phyloP scores from a whole-genome alignment of 2,888 invertebrate species.

The Rugalucina vietnamica region DNA sequence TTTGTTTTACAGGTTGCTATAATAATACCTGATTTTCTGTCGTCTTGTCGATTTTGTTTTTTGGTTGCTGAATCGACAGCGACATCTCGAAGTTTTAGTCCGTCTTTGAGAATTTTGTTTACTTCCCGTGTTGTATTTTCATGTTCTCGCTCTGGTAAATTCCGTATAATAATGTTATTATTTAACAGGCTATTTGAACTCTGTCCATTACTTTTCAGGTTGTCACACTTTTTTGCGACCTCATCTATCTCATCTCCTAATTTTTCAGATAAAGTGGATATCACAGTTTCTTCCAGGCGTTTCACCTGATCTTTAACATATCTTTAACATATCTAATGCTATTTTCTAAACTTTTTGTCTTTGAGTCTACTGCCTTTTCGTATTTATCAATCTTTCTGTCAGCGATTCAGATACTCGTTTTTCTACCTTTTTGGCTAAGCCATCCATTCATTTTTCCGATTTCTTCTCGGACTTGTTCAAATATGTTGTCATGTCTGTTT shows the following conservation, averaged over 20 bases:
- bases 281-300: background rate
- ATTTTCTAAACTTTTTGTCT: background rate
- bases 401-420: background rate
- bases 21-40: background rate
- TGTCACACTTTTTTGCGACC: background rate
- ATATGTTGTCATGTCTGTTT: background rate
- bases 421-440: background rate
- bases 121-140: background rate
- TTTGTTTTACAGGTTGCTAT: no score
- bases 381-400: no score
- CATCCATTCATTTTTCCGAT: background rate
- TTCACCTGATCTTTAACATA: background rate
- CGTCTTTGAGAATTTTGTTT: background rate
- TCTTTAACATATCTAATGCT: background rate
- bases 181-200: no score
- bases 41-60: background rate
- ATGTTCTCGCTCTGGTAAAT: background rate
- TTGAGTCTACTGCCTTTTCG: background rate
- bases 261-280: background rate
- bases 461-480: background rate
- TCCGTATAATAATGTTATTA: background rate
- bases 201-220: background rate
- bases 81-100: background rate
- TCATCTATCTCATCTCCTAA: background rate
- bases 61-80: background rate